phyloP scores from a whole-genome alignment of 2,888 invertebrate genomes.

The Thyatira batis region DNA sequence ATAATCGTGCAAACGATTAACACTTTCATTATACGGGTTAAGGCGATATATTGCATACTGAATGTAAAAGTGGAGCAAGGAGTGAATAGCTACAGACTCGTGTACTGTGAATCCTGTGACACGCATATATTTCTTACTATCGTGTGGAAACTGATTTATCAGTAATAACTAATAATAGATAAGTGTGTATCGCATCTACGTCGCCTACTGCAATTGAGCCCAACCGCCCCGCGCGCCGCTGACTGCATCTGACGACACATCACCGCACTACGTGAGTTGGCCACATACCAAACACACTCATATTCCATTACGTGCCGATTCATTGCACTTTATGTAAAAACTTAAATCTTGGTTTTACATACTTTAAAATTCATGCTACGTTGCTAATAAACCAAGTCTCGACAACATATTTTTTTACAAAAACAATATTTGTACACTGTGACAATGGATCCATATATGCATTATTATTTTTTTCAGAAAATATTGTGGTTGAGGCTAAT shows the following conservation, averaged over 20 bases:
- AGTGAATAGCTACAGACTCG: neutral
- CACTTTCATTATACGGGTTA: neutral
- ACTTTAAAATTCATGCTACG: neutral
- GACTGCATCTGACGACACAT: slow-evolving; percentile 23
- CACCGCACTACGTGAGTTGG: slow-evolving; percentile 64
- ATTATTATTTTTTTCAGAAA: too few species aligned
- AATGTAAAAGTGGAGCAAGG: neutral
- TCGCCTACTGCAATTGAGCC: neutral
- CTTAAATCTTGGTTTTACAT: slow-evolving; percentile 9
- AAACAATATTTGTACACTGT: too few species aligned
- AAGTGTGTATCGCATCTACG: neutral
- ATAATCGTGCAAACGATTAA: neutral
- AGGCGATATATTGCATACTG: neutral
- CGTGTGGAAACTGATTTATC: too few species aligned
- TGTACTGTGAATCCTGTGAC: too few species aligned
- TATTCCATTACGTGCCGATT: slow-evolving; percentile 41
- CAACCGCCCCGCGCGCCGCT: neutral
- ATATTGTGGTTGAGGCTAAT: too few species aligned
- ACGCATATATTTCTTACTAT: too few species aligned
- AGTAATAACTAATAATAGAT: too few species aligned
- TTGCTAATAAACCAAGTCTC: neutral
- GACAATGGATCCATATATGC: too few species aligned
- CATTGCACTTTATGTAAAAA: slow-evolving; percentile 23
- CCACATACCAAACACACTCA: slow-evolving; percentile 57
- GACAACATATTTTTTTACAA: too few species aligned